Percentiles rank a stretch among this genome's conserved stretches.
These are phyloP conservation scores for Trogon melanurus DNA, from an alignment of 2,113 vertebrate species.

Conservation along the genomic window DNA sequence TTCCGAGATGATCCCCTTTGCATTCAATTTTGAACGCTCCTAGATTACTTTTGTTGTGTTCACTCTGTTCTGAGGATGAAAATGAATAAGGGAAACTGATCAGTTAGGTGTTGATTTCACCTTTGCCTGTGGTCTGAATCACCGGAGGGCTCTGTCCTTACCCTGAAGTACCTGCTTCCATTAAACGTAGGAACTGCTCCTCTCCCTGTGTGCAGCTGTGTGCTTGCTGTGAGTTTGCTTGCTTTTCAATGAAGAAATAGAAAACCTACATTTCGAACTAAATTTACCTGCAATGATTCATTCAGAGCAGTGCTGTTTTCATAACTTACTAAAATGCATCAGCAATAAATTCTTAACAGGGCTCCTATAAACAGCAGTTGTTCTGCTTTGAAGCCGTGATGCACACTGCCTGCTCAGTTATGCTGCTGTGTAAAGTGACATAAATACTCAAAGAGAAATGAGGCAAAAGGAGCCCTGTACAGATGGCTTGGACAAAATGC, in stretches of 20 bases:
- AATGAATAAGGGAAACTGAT: neutral
- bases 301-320: neutral
- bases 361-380: conserved; percentile 34
- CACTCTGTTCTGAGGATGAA: neutral
- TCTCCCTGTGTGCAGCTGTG: neutral
- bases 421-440: neutral
- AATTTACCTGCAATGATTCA: conserved; percentile 17
- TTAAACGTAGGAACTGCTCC: neutral
- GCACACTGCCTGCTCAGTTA: neutral
- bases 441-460: neutral
- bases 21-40: neutral
- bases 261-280: neutral
- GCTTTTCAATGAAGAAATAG: neutral
- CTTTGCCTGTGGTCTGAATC: neutral
- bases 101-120: neutral
- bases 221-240: neutral
- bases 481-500: conserved; percentile 13
- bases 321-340: neutral
- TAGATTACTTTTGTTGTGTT: neutral
- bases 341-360: conserved; percentile 7
- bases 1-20: neutral
- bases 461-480: conserved; percentile 24
- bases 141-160: neutral
- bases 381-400: neutral
- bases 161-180: neutral